Evolutionary conservation across 2,888 invertebrate genomes (phyloP).

Genomic region (Artemia sp.): DNA sequence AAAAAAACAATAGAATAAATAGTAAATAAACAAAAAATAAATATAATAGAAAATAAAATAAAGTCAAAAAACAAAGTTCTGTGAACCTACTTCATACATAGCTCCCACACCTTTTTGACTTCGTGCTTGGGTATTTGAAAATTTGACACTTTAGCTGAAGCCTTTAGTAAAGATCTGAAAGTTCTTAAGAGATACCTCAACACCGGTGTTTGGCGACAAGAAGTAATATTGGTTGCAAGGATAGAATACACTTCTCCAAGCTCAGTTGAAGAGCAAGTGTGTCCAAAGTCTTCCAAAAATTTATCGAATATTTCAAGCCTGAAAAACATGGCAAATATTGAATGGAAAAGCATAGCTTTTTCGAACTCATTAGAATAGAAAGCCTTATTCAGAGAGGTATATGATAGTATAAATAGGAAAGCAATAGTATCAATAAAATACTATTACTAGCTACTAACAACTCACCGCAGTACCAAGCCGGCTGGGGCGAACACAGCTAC

Average conservation of each 20-base stretch:
- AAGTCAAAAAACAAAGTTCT: background rate
- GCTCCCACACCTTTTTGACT: slow-evolving; percentile 5
- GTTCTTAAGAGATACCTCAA: background rate
- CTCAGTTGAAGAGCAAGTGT: too few relatives aligned
- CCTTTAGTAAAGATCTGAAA: background rate
- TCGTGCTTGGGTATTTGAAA: background rate
- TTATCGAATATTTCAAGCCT: too few relatives aligned
- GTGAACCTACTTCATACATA: background rate
- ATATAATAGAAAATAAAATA: background rate
- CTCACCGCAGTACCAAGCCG: too few relatives aligned
- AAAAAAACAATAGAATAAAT: background rate
- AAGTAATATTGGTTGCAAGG: background rate
- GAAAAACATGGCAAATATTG: too few relatives aligned
- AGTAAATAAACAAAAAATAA: background rate
- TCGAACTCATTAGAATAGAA: too few relatives aligned
- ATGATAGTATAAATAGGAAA: too few relatives aligned
- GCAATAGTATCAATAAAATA: too few relatives aligned
- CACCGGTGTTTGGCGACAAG: background rate
- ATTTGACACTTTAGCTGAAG: background rate
- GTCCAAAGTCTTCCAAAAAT: too few relatives aligned
- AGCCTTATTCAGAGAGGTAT: too few relatives aligned
- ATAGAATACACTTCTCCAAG: background rate
- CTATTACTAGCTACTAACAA: too few relatives aligned
- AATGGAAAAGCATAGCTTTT: too few relatives aligned
- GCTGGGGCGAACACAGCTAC: too few relatives aligned